Conservation (phyloP, 2,113 vertebrate genomes). For the Sebastes fasciatus region DNA sequence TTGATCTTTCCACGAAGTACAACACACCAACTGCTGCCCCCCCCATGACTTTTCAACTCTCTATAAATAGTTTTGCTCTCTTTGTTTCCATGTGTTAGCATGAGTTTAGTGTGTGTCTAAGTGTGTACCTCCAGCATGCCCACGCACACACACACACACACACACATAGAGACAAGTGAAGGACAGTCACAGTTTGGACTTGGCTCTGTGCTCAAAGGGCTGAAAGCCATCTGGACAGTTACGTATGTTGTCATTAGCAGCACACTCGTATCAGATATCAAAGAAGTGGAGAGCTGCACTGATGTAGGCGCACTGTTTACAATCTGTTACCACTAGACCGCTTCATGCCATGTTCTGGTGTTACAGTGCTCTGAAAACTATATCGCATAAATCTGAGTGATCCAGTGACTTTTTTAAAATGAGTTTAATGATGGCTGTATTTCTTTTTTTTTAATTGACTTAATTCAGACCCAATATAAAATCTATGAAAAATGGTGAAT, state of each 20-base stretch:
- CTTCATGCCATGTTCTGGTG: neutral
- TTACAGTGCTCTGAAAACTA: neutral
- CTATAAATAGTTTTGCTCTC: conserved; percentile 58
- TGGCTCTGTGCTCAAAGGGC: conserved; percentile 19
- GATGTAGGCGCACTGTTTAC: conserved; percentile 17
- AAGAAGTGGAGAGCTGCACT: conserved; percentile 8
- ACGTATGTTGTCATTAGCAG: conserved; percentile 37
- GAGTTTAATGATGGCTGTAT: neutral
- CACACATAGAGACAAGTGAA: conserved; percentile 24
- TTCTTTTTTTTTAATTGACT: neutral
- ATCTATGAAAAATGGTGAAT: neutral
- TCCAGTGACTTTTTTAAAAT: too few relatives aligned
- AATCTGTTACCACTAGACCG: conserved; percentile 12
- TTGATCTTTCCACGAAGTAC: conserved; percentile 64
- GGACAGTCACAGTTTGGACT: conserved; percentile 46
- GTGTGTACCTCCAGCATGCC: neutral
- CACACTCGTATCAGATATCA: conserved; percentile 43
- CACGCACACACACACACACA: neutral
- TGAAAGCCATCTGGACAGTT: conserved; percentile 50
- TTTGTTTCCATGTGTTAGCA: conserved; percentile 16
- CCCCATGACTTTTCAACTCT: conserved; percentile 34
- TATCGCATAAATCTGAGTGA: neutral
- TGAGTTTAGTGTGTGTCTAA: conserved; percentile 17
- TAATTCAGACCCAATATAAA: neutral
- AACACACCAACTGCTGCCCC: conserved; percentile 14